phyloP scores from a whole-genome alignment of 2,888 invertebrate species.

The Stomorhina lunata region DNA sequence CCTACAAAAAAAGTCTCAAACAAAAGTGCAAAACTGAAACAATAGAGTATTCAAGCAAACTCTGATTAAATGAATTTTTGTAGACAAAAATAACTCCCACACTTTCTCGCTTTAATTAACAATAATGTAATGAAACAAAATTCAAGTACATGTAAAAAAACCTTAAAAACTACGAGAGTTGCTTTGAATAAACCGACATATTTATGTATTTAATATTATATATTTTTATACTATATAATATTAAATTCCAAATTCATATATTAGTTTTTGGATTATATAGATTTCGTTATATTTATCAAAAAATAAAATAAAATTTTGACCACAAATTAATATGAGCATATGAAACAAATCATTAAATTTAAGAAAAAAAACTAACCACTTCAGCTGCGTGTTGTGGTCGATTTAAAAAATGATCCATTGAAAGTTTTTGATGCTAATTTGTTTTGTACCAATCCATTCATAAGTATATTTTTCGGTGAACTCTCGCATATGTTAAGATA shows the following conservation, averaged over 20 bases:
- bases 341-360: slow-evolving; percentile 1
- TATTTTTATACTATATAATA: not conserved
- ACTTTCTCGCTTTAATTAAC: slow-evolving; percentile 72
- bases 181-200: not conserved
- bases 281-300: not conserved
- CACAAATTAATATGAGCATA: not conserved
- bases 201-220: not conserved
- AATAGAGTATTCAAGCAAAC: slow-evolving; percentile 23
- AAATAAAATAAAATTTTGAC: not conserved
- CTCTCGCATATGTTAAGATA: not conserved
- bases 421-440: slow-evolving; percentile 17
- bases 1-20: slow-evolving; percentile 38
- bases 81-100: slow-evolving; percentile 70
- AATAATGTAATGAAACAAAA: slow-evolving; percentile 50
- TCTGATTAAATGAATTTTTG: slow-evolving; percentile 35
- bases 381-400: slow-evolving; percentile 3
- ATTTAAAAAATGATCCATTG: slow-evolving; percentile 10
- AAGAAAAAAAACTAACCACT: not conserved
- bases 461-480: not conserved
- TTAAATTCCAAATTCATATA: not conserved
- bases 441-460: not conserved
- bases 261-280: not conserved
- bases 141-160: slow-evolving; percentile 50
- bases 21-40: slow-evolving; percentile 9
- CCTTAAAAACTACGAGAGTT: not conserved